Base-by-base conservation (phyloP, 2,797 vertebrate species). In the Eremophila alpestris region DNA sequence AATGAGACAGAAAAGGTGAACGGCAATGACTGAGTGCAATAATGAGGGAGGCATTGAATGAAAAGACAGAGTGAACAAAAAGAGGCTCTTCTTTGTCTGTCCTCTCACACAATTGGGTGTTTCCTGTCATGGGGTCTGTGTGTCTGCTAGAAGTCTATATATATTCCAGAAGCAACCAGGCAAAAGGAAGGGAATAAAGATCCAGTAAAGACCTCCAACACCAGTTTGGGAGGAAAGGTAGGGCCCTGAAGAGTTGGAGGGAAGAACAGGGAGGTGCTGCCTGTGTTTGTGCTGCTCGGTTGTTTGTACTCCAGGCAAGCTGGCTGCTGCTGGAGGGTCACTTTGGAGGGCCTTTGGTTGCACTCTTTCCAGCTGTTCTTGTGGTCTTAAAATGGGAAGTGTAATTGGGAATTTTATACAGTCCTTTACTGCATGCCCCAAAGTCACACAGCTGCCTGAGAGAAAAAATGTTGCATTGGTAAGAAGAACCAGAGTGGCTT, bases 1-100 rank as follows among this genome's bases (percentile, higher is more conserved):
- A 95, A 83, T 67, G 36, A 59, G 60, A 52, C 11, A 48, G 63
- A 73, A 90, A 76, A 88, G 41, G 48, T 88, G 87, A 91, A 88
- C 45, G 59, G 70, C 67, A 81, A 24, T 36, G 54, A 45, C 76
- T 85, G 73, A 74, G 48, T 55, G 74, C 54, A 60, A 17, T 48
- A 65, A 94, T 75, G 74, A 93, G 52, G n/a, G 23, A 86, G 23
- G 20, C 41, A 75, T 46, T 0, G 0, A 78, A 71, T 40, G 65
- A 56, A 77, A 88, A 91, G 41, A 30, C 21, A 63, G 52, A 29
- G 21, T 32, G 76, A 93, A 81, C 30, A 85, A 67, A 85, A 83
- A 70, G 27, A 55, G 5, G 3, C 0, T 0, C 56, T 84, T 77
- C 56, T 90, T 58, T 78, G 58, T 68, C 58, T 11, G 1, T 69